These are phyloP conservation scores for Aphaenogaster floridana DNA, from an alignment of 1,140 invertebrate species.

Conservation along the genomic window DNA sequence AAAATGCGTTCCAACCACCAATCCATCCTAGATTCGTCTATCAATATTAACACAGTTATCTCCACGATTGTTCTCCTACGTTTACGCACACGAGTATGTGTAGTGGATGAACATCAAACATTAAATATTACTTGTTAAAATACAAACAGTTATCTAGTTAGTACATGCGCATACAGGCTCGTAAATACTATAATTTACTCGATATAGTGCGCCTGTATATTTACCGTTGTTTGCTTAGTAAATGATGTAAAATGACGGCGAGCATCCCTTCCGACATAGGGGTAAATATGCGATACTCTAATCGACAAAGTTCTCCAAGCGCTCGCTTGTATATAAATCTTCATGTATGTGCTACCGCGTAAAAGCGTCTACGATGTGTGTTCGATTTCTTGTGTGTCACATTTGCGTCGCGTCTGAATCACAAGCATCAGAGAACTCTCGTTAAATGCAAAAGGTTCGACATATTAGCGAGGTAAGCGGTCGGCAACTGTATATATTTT, in stretches of 20 bases:
- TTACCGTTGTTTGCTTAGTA: slow-evolving; percentile 31
- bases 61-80: slow-evolving; percentile 24
- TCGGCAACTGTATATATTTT: slow-evolving; percentile 22
- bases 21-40: slow-evolving; percentile 48
- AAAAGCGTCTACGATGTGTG: slow-evolving; percentile 27
- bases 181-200: slow-evolving; percentile 58
- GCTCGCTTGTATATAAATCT: slow-evolving; percentile 55
- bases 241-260: slow-evolving; percentile 37
- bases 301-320: slow-evolving; percentile 54
- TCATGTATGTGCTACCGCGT: slow-evolving; percentile 3
- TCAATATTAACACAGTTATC: slow-evolving; percentile 31
- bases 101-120: slow-evolving; percentile 77
- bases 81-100: slow-evolving; percentile 62
- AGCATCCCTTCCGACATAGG: slow-evolving; percentile 6
- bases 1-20: slow-evolving; percentile 74
- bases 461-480: slow-evolving; percentile 39
- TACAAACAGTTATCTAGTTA: slow-evolving; percentile 75
- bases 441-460: slow-evolving; percentile 56
- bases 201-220: slow-evolving; percentile 16
- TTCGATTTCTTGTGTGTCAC: slow-evolving; percentile 48
- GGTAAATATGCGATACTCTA: slow-evolving; percentile 54
- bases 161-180: slow-evolving; percentile 63
- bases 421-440: slow-evolving; percentile 46
- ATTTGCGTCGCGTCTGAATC: slow-evolving; percentile 56
- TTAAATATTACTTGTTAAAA: slow-evolving; percentile 76